Evolutionary conservation across 1,140 invertebrate species (phyloP), one percentile per base, ranked within the genome.

Genomic region (Pseudomyrmex pallidus): DNA sequence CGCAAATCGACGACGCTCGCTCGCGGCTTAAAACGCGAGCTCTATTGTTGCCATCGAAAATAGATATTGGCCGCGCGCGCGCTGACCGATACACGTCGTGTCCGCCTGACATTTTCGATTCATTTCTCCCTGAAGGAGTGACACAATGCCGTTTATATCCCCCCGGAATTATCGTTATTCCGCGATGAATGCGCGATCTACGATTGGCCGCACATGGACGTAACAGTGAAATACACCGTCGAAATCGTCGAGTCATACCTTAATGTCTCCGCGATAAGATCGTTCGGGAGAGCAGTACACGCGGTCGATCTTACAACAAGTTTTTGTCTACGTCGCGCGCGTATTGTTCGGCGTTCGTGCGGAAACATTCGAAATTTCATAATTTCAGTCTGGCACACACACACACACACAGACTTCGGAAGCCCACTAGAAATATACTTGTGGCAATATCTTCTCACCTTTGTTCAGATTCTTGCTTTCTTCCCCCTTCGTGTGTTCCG

Each of bases 391-490:
- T 35, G 35, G 35, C 35, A 5, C 35, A 5, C 35, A 35, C 35
- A 25, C 25, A 25, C 25, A 35, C 35, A 35, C 35, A 35, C 35
- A 35, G 35, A 35, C 35, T 35, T 35, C 35, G 35, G 35, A 35
- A 35, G 7, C 35, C 35, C 35, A 35, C 35, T 35, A 35, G 35
- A 35, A 35, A 35, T 35, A 35, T 35, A 0, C 5, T 35, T 35
- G 35, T 35, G 35, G 35, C 35, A 35, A 35, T 25, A 25, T 35
- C 35, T 35, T 35, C 54, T 91, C 63, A 91, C 90, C 90, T 87
- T 90, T 91, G 88, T 85, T 84, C 22, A 72, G 83, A 84, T 91
- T 88, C 83, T 90, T 90, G 86, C 84, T 76, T 78, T 74, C 35
- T 35, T 35, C 25, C 74, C 77, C 57, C 25, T 72, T 68, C 59